A percentile compares a stretch with the other conserved stretches of the same genome.
Conservation (phyloP, 2,888 invertebrate species). For the Lithophane semibrunnea region DNA sequence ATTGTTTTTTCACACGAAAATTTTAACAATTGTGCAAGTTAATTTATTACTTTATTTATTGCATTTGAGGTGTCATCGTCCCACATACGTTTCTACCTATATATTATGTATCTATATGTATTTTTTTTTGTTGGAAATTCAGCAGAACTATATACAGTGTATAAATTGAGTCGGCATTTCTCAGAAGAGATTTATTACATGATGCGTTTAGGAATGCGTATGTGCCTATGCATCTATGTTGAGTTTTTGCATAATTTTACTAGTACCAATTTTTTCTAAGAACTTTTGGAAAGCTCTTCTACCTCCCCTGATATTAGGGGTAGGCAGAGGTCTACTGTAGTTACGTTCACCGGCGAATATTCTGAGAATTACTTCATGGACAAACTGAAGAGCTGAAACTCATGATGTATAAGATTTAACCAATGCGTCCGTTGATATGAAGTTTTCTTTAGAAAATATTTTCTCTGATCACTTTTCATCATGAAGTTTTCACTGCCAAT, state of each 20-base stretch:
- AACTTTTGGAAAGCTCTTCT: neutral
- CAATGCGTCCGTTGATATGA: neutral
- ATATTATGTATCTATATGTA: neutral
- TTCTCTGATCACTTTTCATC: neutral
- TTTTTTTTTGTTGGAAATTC: neutral
- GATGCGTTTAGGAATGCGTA: neutral
- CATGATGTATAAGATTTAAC: neutral
- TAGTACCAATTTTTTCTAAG: neutral
- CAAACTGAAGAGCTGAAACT: neutral
- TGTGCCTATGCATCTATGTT: neutral
- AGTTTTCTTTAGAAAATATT: neutral
- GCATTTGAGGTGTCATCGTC: conserved; percentile 12
- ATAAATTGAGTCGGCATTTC: neutral
- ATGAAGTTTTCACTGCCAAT: conserved; percentile 40
- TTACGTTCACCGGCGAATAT: neutral
- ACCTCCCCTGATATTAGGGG: neutral
- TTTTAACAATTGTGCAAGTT: conserved; percentile 47
- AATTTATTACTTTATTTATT: conserved; percentile 43
- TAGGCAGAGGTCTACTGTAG: neutral
- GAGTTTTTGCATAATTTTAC: neutral
- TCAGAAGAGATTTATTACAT: conserved; percentile 3
- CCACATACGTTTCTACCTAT: neutral
- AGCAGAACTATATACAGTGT: neutral
- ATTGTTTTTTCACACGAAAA: conserved; percentile 59
- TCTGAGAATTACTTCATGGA: neutral